A percentile compares a stretch with the other conserved stretches of the same genome.
Conservation (phyloP, 2,888 invertebrate genomes). For the Poecilus cupreus region DNA sequence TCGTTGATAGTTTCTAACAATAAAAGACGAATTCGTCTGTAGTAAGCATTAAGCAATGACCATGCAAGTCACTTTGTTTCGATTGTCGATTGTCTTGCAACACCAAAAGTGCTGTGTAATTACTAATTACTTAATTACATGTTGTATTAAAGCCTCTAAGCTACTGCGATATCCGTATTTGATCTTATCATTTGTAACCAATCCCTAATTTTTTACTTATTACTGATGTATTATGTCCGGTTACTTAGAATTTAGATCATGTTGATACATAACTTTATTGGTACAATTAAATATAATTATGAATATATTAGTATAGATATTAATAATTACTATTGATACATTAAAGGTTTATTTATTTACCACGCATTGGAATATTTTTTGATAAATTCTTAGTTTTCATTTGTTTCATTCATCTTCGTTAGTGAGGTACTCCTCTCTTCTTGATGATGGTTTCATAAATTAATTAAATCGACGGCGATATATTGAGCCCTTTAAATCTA, state of each 20-base stretch:
- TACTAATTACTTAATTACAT: background rate
- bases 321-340: too few species aligned
- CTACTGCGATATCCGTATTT: background rate
- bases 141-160: background rate
- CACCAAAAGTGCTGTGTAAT: background rate
- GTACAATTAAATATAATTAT: too few species aligned
- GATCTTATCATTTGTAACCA: background rate
- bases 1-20: background rate
- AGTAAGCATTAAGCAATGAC: background rate
- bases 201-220: slow-evolving; percentile 3
- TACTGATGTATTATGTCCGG: background rate
- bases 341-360: too few species aligned
- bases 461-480: too few species aligned
- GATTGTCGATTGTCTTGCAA: background rate
- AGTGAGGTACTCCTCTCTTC: too few species aligned
- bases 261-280: background rate
- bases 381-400: too few species aligned
- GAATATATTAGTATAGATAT: too few species aligned
- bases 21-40: background rate
- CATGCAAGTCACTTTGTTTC: background rate
- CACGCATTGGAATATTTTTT: too few species aligned
- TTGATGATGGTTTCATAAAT: too few species aligned
- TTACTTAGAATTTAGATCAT: slow-evolving; percentile 11
- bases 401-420: too few species aligned
- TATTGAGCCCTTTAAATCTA: too few species aligned